Percentiles rank a stretch among this genome's conserved stretches.
These are phyloP conservation scores for Psammodynastes pulverulentus DNA, from an alignment of 2,113 vertebrate species.

Conservation along the genomic window DNA sequence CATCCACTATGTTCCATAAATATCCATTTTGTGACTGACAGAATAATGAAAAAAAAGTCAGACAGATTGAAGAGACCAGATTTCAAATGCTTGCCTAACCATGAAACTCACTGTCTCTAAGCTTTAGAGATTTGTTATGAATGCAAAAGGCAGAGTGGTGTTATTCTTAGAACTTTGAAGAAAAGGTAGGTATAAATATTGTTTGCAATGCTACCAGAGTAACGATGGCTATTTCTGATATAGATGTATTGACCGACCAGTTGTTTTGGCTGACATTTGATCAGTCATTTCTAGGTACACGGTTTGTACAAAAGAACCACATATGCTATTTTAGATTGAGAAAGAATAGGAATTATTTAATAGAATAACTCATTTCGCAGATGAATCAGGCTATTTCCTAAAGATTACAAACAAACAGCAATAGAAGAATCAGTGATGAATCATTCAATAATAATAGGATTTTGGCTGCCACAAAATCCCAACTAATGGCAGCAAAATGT, in stretches of 20 bases:
- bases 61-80: not conserved
- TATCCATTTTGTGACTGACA: not conserved
- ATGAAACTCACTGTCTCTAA: not conserved
- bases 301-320: not conserved
- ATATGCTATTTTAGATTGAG: not conserved
- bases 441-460: not conserved
- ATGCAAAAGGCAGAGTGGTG: not conserved
- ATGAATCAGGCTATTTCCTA: not conserved
- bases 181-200: not conserved
- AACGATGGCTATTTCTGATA: not conserved
- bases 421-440: not conserved
- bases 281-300: not conserved
- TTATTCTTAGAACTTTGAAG: not conserved
- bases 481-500: not conserved
- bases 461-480: not conserved
- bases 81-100: not conserved
- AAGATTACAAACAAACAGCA: fast-evolving
- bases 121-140: not conserved
- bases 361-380: not conserved
- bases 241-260: not conserved
- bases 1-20: not conserved
- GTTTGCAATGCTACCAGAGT: not conserved
- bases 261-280: not conserved
- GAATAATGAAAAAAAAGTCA: not conserved
- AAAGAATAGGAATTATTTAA: not conserved